phyloP scores from a whole-genome alignment of 2,888 invertebrate species.

The Teleiodes luculella region DNA sequence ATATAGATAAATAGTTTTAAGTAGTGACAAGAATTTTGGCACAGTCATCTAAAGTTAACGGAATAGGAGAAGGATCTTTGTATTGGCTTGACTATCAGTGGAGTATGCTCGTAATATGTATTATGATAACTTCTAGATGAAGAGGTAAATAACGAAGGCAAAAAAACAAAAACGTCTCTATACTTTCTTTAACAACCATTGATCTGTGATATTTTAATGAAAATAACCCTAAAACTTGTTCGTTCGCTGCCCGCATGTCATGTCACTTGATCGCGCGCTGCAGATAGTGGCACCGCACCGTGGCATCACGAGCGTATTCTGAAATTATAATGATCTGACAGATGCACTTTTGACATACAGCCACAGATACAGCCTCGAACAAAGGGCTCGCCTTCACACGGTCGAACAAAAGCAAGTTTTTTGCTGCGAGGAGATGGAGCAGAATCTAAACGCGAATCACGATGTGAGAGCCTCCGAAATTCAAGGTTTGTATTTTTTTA shows the following conservation, averaged over 20 bases:
- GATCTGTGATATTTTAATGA: no score
- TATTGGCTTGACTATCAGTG: no score
- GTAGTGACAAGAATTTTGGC: no score
- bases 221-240: background rate
- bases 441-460: constrained; percentile 64
- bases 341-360: constrained; percentile 59
- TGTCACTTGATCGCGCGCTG: background rate
- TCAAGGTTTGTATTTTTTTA: constrained; percentile 19
- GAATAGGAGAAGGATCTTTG: no score
- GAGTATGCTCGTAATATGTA: no score
- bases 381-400: constrained; percentile 67
- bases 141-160: no score
- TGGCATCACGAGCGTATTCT: constrained; percentile 22
- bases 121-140: no score
- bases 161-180: no score
- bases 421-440: constrained; percentile 50
- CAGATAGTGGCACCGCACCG: background rate
- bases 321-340: constrained; percentile 57
- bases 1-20: no score
- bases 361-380: constrained; percentile 31
- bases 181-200: no score
- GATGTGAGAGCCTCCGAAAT: constrained; percentile 55
- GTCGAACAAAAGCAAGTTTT: constrained; percentile 61
- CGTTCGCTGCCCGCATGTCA: background rate
- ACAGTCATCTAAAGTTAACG: no score